Conservation (phyloP, 1,140 invertebrate genomes). For the Drosophila quadrilineata region DNA sequence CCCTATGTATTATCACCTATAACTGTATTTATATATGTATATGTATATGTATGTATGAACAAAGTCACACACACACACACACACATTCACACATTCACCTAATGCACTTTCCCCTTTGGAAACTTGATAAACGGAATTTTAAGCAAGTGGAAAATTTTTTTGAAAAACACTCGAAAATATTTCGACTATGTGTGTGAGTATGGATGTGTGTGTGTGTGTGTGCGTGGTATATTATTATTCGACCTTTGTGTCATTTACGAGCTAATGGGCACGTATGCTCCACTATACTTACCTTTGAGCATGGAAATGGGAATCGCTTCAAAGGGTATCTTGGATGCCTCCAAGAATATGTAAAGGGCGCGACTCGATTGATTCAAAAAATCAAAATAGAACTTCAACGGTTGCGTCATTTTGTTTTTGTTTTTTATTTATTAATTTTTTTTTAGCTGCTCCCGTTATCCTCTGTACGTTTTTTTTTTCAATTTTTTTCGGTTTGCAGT, state of each 20-base stretch:
- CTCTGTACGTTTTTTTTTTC: not conserved
- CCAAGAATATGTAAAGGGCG: constrained; percentile 87
- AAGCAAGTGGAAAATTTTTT: constrained; percentile 64
- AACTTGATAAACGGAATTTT: constrained; percentile 50
- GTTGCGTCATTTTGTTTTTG: constrained; percentile 55
- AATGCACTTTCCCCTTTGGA: constrained; percentile 52
- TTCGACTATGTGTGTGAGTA: no score
- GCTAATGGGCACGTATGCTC: constrained; percentile 25
- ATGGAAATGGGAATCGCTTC: constrained; percentile 83
- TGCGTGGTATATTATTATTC: not conserved
- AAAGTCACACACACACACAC: not conserved
- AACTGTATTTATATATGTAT: no score
- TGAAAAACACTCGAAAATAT: constrained; percentile 17
- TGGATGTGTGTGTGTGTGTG: constrained; percentile 1
- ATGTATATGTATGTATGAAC: not conserved
- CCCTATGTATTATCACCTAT: no score
- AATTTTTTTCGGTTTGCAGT: not conserved
- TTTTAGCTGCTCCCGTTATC: not conserved
- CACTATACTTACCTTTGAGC: constrained; percentile 82
- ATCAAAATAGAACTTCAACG: constrained; percentile 86
- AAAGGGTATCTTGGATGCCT: constrained; percentile 85
- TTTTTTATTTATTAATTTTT: not conserved
- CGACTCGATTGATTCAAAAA: constrained; percentile 88
- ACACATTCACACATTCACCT: not conserved
- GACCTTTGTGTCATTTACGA: constrained; percentile 35